These are phyloP conservation scores for Caradrina kadenii DNA, from an alignment of 2,888 invertebrate genomes.

Conservation along the genomic window DNA sequence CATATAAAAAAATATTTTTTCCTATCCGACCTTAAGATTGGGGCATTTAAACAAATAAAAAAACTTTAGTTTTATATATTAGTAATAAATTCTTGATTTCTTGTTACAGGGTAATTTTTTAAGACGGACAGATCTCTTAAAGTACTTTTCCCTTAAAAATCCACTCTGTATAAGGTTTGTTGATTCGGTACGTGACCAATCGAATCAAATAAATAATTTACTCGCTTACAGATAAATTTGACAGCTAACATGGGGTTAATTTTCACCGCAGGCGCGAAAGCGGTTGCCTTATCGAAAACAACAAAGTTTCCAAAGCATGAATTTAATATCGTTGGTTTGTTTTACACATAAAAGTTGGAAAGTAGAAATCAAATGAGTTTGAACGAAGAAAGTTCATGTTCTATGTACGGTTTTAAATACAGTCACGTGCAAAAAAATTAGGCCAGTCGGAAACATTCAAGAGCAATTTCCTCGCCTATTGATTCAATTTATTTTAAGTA, in stretches of 20 bases:
- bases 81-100: conserved; percentile 21
- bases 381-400: not conserved
- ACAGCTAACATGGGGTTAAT: conserved; percentile 54
- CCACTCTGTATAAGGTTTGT: conserved; percentile 22
- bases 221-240: conserved; percentile 54
- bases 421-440: no score
- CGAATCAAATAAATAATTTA: conserved; percentile 57
- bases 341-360: conserved; percentile 32
- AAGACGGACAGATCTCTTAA: no score
- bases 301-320: conserved; percentile 30
- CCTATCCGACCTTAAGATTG: no score
- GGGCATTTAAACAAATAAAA: no score
- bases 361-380: conserved; percentile 2
- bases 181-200: conserved; percentile 56
- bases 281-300: conserved; percentile 30
- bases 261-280: conserved; percentile 32
- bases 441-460: no score
- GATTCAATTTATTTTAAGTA: no score
- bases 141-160: not conserved
- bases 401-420: not conserved
- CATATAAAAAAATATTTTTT: no score
- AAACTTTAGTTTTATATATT: no score
- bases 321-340: conserved; percentile 30
- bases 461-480: no score
- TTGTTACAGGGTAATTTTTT: not conserved